Base-by-base conservation (phyloP, 2,888 invertebrate species). In the Heterodera filipjevi region DNA sequence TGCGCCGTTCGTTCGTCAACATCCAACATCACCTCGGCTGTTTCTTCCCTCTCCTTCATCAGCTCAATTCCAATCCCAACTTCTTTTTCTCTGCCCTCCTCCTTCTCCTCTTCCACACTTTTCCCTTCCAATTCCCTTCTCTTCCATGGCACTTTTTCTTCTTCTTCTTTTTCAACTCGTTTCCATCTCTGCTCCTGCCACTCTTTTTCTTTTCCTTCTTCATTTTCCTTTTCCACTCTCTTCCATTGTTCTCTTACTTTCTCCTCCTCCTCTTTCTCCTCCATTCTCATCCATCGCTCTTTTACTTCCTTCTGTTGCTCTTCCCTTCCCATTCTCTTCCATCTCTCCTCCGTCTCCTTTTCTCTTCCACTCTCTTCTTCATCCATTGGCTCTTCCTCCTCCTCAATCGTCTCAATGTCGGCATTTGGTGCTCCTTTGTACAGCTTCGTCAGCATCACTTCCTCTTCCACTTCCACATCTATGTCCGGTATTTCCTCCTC, bases 391-490 rank as follows among this genome's bases (percentile, higher is more conserved):
- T 68, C 68, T 33, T 68, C 33, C 68, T 68, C 68, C 68, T 68
- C 68, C 35, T 68, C 68, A 27, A 59, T 35, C 33, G 68, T 68
- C 32, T 22, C 68, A 27, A 32, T 35, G 10, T 35, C 59, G n/a
- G 32, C 19, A 30, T 66, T 66, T n/a, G 27, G 32, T 32, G 68
- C 35, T 10, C 68, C 35, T 35, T 35, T 68, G 19, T 19, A 22
- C 68, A 35, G 39, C 68, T 68, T 32, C 22, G 59, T 39, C 39
- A 59, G 59, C 59, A 33, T 32, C 32, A 68, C 68, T 35, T 35
- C 68, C 68, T 68, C 68, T 35, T 68, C 68, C 68, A 35, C 68
- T 35, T 68, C 68, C 68, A 35, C 68, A 32, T 35, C 68, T 6
- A 68, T 68, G 35, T 68, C 68, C 33, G 22, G 33, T 27, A 32